Base-by-base conservation (phyloP, 2,797 vertebrate genomes). In the Crypturellus tataupa region DNA sequence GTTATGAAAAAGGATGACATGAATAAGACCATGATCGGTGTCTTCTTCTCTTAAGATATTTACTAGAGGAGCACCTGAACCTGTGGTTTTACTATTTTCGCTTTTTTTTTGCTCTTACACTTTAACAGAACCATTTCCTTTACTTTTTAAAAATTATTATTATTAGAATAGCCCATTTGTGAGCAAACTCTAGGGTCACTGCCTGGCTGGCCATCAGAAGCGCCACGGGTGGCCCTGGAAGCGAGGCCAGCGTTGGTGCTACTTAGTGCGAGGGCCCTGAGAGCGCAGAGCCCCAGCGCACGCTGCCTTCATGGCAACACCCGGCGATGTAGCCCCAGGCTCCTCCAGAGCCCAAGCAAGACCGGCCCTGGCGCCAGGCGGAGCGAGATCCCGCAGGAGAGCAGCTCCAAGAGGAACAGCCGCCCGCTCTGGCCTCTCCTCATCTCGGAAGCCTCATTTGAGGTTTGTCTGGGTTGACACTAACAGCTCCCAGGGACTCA, bases 401-500 rank as follows among this genome's bases (percentile, higher is more conserved):
- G 42, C 42, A 6, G 11, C 4, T 4, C 53, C 53, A 40, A 4
- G 0, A 2, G 25, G n/a, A 49, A 63, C 7, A 19, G 40, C 13
- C 37, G 29, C 73, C 39, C 49, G n/a, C 9, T 10, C 62, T 19
- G 17, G 56, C 42, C 35, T 59, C 3, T 56, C 19, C 27, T 58
- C 64, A 46, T 27, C 24, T 76, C 44, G 33, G 14, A 51, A 70
- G 56, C 10, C 42, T 46, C 42, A 31, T 8, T 23, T 33, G 19
- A 33, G 44, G 40, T 58, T 25, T 25, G 51, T 10, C 49, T 16
- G 9, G 4, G 31, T 37, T 17, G 69, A 37, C 49, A 9, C 27
- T 0, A 16, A 25, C 19, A 15, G 2, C 0, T 39, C 55, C 12
- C 17, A 1, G 25, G 46, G 47, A 20, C 10, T 2, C 8, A 18